Conservation (phyloP, 2,888 invertebrate genomes). For the Rhodophaea formosa region DNA sequence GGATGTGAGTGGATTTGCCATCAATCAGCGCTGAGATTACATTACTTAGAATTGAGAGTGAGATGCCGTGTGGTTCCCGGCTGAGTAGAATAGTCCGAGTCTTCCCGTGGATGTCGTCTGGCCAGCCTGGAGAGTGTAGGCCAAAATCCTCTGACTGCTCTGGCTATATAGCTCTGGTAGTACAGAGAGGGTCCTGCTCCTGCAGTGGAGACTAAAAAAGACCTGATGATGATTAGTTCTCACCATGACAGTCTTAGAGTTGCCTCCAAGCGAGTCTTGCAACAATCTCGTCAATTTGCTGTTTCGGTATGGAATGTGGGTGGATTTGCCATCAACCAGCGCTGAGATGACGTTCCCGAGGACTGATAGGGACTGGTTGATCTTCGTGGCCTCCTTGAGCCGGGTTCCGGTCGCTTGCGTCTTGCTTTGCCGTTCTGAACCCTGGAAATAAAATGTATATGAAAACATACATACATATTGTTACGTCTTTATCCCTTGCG, state of each 20-base stretch:
- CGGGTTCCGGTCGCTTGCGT: slow-evolving; percentile 97
- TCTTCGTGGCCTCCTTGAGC: slow-evolving; percentile 97
- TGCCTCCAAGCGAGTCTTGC: slow-evolving; percentile 98
- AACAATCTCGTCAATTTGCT: slow-evolving; percentile 96
- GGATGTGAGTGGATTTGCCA: slow-evolving; percentile 98
- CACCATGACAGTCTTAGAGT: slow-evolving; percentile 97
- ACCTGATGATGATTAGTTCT: slow-evolving; percentile 33
- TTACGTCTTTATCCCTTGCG: no score
- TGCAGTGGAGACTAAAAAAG: no score
- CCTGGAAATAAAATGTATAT: slow-evolving; percentile 81
- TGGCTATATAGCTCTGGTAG: no score
- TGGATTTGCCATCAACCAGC: slow-evolving; percentile 97
- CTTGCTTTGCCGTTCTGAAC: slow-evolving; percentile 98
- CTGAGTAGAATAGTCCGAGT: no score
- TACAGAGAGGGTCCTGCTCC: no score
- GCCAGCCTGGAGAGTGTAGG: no score
- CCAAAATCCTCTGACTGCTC: no score
- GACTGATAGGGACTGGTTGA: slow-evolving; percentile 97
- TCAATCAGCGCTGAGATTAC: slow-evolving; percentile 99
- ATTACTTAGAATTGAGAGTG: slow-evolving; percentile 97
- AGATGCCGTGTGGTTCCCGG: no score
- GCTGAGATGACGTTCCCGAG: slow-evolving; percentile 99
- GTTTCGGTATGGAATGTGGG: slow-evolving; percentile 98
- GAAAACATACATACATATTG: no score
- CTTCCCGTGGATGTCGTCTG: no score